Percentiles rank a stretch among this genome's conserved stretches.
These are phyloP conservation scores for Dichetophora obliterata DNA, from an alignment of 2,888 invertebrate genomes.

Conservation along the genomic window DNA sequence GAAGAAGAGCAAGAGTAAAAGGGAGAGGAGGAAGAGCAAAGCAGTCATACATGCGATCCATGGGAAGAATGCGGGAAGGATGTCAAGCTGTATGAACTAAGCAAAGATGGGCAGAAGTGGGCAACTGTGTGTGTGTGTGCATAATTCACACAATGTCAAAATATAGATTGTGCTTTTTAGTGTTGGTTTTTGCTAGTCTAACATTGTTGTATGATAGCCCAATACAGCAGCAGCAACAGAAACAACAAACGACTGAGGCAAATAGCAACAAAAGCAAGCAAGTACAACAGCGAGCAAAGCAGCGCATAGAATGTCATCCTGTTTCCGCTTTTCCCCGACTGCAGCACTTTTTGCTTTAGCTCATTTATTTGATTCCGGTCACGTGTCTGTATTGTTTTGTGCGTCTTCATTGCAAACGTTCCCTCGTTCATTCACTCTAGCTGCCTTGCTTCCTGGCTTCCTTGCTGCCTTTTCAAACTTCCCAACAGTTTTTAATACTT, in stretches of 20 bases:
- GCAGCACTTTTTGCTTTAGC: slow-evolving; percentile 18
- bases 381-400: slow-evolving; percentile 46
- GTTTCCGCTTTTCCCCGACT: slow-evolving; percentile 52
- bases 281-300: slow-evolving; percentile 21
- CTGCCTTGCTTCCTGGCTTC: not conserved
- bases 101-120: not conserved
- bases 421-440: not conserved
- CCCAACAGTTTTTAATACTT: slow-evolving; percentile 8
- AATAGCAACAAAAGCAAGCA: not conserved
- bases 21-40: not conserved
- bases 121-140: not conserved
- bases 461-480: slow-evolving; percentile 3
- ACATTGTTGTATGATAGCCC: not conserved
- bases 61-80: too few relatives aligned
- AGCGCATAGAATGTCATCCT: slow-evolving; percentile 45
- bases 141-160: slow-evolving; percentile 34
- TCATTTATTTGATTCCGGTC: slow-evolving; percentile 54
- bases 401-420: not conserved
- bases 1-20: not conserved
- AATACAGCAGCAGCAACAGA: not conserved
- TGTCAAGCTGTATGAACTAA: not conserved
- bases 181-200: slow-evolving; percentile 2
- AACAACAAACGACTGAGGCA: too few relatives aligned
- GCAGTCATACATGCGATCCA: not conserved
- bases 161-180: slow-evolving; percentile 25